Conservation (phyloP, 1,140 invertebrate genomes). For the Notospermus geniculatus region DNA sequence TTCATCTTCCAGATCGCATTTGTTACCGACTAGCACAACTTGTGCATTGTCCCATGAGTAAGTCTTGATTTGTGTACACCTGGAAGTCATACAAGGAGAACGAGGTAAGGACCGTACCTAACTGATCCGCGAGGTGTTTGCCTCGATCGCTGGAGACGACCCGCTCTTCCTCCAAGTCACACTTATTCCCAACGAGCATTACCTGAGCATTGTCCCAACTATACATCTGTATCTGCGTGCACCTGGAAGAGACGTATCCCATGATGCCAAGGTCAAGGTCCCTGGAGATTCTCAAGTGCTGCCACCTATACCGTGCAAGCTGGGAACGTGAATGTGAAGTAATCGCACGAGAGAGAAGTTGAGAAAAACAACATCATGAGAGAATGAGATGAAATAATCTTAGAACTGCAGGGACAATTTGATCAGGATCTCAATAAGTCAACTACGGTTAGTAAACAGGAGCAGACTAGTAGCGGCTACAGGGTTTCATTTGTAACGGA, state of each 20-base stretch:
- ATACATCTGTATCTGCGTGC: conserved; percentile 99
- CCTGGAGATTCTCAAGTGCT: too few relatives aligned
- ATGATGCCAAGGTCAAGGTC: not conserved
- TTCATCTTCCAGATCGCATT: conserved; percentile 18
- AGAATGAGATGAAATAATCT: too few relatives aligned
- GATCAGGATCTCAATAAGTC: too few relatives aligned
- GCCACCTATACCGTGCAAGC: too few relatives aligned
- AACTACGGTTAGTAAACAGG: too few relatives aligned
- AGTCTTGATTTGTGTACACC: conserved; percentile 17
- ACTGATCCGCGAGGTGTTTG: conserved; percentile 93
- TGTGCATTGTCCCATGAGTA: conserved; percentile 16
- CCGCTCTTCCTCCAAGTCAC: conserved; percentile 98
- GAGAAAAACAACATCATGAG: too few relatives aligned
- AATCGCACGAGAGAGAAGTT: too few relatives aligned
- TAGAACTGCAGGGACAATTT: too few relatives aligned
- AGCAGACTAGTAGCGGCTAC: too few relatives aligned
- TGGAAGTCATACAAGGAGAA: conserved; percentile 1
- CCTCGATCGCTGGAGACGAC: conserved; percentile 96
- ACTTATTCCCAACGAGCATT: conserved; percentile 97
- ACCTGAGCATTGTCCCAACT: conserved; percentile 99
- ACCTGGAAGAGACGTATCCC: conserved; percentile 65
- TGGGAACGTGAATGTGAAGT: too few relatives aligned
- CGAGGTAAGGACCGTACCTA: conserved; percentile 62
- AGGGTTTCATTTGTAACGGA: too few relatives aligned
- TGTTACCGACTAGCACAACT: conserved; percentile 18